phyloP scores from a whole-genome alignment of 2,113 vertebrate genomes.

The Pungitius pungitius region DNA sequence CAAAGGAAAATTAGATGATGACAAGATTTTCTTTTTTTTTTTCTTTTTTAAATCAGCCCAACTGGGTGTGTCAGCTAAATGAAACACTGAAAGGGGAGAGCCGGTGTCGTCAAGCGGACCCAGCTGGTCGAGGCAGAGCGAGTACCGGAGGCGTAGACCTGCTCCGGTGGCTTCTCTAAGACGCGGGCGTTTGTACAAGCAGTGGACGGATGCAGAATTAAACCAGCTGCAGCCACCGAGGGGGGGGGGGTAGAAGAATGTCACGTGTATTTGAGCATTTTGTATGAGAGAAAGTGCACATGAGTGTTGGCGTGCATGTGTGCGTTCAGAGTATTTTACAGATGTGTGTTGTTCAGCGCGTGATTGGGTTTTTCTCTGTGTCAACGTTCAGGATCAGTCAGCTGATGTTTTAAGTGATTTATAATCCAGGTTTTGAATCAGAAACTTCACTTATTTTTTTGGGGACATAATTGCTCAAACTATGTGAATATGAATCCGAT shows the following conservation, averaged over 20 bases:
- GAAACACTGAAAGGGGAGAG: constrained; percentile 33
- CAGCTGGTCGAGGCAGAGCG: not conserved
- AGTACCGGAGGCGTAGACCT: constrained; percentile 14
- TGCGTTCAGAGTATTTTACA: constrained; percentile 28
- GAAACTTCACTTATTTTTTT: constrained; percentile 10
- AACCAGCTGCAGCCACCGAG: constrained; percentile 7
- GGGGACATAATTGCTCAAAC: constrained; percentile 11
- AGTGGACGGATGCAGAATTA: constrained; percentile 19
- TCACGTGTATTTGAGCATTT: constrained; percentile 18
- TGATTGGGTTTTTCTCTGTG: constrained; percentile 1
- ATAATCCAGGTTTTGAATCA: not conserved
- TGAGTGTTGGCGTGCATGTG: constrained; percentile 29
- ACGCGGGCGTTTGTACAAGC: constrained; percentile 65
- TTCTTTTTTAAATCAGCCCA: not conserved
- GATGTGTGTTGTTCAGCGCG: constrained; percentile 41
- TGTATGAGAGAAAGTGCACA: constrained; percentile 24
- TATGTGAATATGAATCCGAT: constrained; percentile 3
- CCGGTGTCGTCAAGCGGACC: not conserved
- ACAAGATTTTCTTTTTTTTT: too few relatives aligned
- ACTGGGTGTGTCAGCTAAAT: not conserved
- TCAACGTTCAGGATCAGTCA: constrained; percentile 1
- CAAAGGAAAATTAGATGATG: constrained; percentile 35
- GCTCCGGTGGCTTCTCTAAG: constrained; percentile 54
- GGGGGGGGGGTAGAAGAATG: not conserved
- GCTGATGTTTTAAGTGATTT: not conserved